Percentiles rank a stretch among this genome's conserved stretches.
These are phyloP conservation scores for Microchrysa polita DNA, from an alignment of 2,888 invertebrate genomes.

Conservation along the genomic window DNA sequence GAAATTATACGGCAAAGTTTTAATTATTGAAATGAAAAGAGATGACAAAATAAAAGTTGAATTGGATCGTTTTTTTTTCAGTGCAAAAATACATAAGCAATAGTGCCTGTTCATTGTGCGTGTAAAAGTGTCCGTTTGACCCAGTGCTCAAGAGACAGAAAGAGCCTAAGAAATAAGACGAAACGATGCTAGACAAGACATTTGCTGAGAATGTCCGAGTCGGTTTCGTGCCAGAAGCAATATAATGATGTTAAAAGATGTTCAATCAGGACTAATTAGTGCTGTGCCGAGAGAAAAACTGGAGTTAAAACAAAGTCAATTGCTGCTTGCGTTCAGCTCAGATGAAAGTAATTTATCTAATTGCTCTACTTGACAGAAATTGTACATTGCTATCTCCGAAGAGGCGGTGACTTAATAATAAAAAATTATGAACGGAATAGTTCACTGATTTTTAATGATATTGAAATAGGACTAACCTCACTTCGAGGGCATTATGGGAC, in stretches of 20 bases:
- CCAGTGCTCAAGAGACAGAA: background rate
- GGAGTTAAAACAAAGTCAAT: background rate
- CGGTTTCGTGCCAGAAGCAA: background rate
- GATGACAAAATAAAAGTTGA: background rate
- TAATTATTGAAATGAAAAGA: constrained; percentile 23
- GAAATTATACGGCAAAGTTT: constrained; percentile 12
- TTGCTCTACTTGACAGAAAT: background rate
- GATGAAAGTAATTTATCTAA: background rate
- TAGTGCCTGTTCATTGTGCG: background rate
- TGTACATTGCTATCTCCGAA: no score
- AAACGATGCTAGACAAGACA: no score
- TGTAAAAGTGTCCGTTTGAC: background rate
- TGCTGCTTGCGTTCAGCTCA: background rate
- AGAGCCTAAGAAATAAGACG: background rate
- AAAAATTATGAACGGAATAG: no score
- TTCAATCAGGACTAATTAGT: constrained; percentile 1
- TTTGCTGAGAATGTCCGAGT: background rate
- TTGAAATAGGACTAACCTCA: no score
- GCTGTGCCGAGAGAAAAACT: background rate
- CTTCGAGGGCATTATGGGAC: no score
- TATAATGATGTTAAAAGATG: background rate
- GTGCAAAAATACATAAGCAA: background rate
- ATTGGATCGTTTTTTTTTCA: background rate
- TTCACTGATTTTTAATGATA: no score
- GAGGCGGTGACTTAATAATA: no score